These are phyloP conservation scores for Eupithecia inturbata DNA, from an alignment of 2,888 invertebrate genomes.

Conservation along the genomic window DNA sequence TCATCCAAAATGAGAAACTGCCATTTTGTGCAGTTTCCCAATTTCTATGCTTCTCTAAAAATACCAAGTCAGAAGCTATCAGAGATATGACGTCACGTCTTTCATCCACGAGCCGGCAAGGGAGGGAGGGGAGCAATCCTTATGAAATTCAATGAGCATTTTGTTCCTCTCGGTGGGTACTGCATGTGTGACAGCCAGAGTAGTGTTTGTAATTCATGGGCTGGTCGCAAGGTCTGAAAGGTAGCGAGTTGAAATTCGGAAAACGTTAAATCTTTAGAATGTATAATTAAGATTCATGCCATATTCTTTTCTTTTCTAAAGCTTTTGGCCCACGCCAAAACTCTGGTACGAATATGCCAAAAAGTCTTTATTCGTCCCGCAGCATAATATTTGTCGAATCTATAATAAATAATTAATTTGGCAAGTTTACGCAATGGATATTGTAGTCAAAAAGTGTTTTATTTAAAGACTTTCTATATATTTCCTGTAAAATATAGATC, in stretches of 20 bases:
- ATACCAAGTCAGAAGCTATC: background rate
- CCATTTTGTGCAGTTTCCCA: background rate
- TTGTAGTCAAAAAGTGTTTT: no score
- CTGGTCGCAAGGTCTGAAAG: background rate
- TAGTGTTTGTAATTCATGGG: constrained; percentile 8
- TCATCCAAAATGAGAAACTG: background rate
- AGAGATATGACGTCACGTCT: background rate
- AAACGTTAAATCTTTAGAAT: background rate
- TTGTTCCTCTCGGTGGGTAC: constrained; percentile 60
- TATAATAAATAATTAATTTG: no score
- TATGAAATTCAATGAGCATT: constrained; percentile 78
- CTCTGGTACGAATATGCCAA: no score
- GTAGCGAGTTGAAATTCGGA: constrained; percentile 1
- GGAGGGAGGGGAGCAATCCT: constrained; percentile 47
- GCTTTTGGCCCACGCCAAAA: no score
- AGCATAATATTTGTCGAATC: no score
- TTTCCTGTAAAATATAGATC: no score
- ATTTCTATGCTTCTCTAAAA: background rate
- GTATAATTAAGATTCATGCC: no score
- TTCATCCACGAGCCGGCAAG: constrained; percentile 1
- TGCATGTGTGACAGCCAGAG: constrained; percentile 28
- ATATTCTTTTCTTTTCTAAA: no score
- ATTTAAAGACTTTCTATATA: no score
- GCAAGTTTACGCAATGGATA: no score
- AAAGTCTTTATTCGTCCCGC: no score